Base-by-base conservation (phyloP, 2,888 invertebrate species). In the Diloba caeruleocephala region DNA sequence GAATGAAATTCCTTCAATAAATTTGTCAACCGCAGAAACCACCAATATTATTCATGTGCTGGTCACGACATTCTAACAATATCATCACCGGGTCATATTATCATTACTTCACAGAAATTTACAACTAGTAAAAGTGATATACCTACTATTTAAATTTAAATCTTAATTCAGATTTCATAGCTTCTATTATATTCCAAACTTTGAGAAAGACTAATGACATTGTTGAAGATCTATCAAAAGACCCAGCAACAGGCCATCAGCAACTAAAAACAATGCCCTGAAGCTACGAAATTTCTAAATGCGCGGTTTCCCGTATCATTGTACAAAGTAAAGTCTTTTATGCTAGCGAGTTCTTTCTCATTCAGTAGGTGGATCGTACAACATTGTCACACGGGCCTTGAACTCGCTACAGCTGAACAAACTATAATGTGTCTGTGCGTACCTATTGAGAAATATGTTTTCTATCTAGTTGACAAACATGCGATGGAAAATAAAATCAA, bases 361-460 rank as follows among this genome's bases (percentile, higher is more conserved):
- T 71, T 68, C 68, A 68, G 59, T 62, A 71, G 72, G 72, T 65
- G 67, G 73, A 70, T 74, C 67, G 68, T 53, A 57, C 57, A 64
- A 73, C 81, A 80, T 81, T 85, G 84, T 85, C 78, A 54, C 70
- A 44, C 77, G 81, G 84, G 85, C 91, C 91, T 90, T 91, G 90
- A 91, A 91, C 91, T 90, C 77, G 55, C 71, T 61, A 65, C 88
- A 87, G 82, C 88, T 88, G 87, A 82, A 77, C 79, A 84, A 85
- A 87, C 77, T 76, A 62, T 66, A 76, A 74, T 76, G 72, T 66
- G 68, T 67, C 71, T 74, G 59, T 63, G 61, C 58, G 71, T 72
- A 70, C 55, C 60, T 73, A 68, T 74, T 63, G 66, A 64, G 53
- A 70, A 74, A 76, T 74, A 69, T 56, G 62, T 71, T 71, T 74